Percentiles rank a stretch among this genome's conserved stretches.
Evolutionary conservation across 1,140 invertebrate genomes (phyloP).

Genomic region (Planococcus citri): DNA sequence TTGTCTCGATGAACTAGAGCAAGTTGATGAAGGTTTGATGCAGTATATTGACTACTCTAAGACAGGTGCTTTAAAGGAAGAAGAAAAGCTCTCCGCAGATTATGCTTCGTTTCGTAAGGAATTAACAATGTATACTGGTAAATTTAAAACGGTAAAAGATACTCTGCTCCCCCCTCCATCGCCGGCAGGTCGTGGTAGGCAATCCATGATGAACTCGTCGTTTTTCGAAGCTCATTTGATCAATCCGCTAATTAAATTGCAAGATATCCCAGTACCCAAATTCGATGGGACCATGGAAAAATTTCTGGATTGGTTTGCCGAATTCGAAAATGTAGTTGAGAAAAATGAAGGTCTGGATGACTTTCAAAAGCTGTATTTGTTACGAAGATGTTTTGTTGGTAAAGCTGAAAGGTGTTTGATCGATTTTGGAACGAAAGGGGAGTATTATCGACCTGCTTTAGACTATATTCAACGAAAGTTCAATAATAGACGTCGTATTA

Average conservation of each 20-base stretch:
- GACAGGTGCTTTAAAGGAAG: not conserved
- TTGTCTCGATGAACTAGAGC: not conserved
- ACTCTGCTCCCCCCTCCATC: not conserved
- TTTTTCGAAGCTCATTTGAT: not conserved
- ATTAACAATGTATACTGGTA: not conserved
- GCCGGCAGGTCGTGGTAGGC: not conserved
- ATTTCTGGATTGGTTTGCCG: not conserved
- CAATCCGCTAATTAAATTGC: not conserved
- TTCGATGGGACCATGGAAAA: not conserved
- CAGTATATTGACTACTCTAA: not conserved
- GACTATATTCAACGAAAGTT: not conserved
- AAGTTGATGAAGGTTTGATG: not conserved
- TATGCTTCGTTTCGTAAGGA: not conserved
- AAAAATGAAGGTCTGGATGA: not conserved
- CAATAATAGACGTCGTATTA: not conserved
- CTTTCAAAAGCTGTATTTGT: conserved; percentile 9
- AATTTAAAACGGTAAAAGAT: not conserved
- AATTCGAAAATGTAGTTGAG: not conserved
- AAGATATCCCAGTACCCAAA: not conserved
- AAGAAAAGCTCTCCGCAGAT: not conserved
- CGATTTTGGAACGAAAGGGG: not conserved
- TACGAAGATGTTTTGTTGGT: not conserved
- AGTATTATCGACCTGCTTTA: not conserved
- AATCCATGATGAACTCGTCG: not conserved
- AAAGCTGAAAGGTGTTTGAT: not conserved